Evolutionary conservation across 2,113 vertebrate species (phyloP).

Genomic region (chimpanzee (Pan troglodytes)): NHGRI_mPanTro3-v2.1_pri NC_086016.1:34231001-34231500

Average conservation of each 20-base stretch:
- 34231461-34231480: not conserved
- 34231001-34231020: not conserved
- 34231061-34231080: not conserved
- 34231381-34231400: not conserved
- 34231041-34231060: not conserved
- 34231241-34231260: not conserved
- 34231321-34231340: not conserved
- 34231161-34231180: not conserved
- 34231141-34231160: not conserved
- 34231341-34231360: not conserved
- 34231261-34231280: not conserved
- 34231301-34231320: not conserved
- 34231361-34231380: not conserved
- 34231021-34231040: not conserved
- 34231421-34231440: not conserved
- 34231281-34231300: not conserved
- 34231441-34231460: not conserved
- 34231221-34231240: not conserved
- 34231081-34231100: too few species aligned
- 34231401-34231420: not conserved
- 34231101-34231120: not conserved
- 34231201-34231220: not conserved
- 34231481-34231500: not conserved
- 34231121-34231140: not conserved
- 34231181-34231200: not conserved